phyloP scores from a whole-genome alignment of 1,140 invertebrate genomes.

The Parasteatoda tepidariorum region DNA sequence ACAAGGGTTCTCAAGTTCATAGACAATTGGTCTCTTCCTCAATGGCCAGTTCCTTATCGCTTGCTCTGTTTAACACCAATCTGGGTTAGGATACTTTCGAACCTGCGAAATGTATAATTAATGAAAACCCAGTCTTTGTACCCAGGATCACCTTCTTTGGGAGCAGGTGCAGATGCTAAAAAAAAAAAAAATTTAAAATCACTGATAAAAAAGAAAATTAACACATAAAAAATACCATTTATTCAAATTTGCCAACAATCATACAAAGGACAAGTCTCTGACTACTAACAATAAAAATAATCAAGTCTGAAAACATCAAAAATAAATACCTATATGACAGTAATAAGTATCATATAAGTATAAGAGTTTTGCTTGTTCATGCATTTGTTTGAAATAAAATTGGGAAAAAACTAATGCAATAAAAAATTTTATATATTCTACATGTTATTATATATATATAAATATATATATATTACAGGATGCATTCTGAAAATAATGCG shows the following conservation, averaged over 20 bases:
- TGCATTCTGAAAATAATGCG: no score
- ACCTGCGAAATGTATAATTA: conserved; percentile 99
- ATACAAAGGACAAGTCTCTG: no score
- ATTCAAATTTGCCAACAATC: no score
- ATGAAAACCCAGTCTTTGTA: conserved; percentile 99
- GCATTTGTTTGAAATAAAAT: background rate
- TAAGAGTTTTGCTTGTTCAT: background rate
- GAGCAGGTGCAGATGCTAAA: conserved; percentile 75
- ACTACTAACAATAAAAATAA: no score
- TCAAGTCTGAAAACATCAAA: no score
- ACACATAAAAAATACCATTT: background rate
- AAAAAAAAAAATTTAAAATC: conserved; percentile 63
- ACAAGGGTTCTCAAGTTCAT: conserved; percentile 5
- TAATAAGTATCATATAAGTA: no score
- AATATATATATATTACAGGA: no score
- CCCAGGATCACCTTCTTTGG: conserved; percentile 71
- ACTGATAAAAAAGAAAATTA: background rate
- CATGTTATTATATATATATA: no score
- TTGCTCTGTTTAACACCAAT: conserved; percentile 70
- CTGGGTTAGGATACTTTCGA: conserved; percentile 92
- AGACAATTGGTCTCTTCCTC: background rate
- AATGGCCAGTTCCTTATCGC: background rate
- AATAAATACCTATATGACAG: no score
- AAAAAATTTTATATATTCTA: background rate
- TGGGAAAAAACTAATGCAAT: background rate